Conservation (phyloP, 2,113 vertebrate species). For the Ptychochromis oligacanthus region DNA sequence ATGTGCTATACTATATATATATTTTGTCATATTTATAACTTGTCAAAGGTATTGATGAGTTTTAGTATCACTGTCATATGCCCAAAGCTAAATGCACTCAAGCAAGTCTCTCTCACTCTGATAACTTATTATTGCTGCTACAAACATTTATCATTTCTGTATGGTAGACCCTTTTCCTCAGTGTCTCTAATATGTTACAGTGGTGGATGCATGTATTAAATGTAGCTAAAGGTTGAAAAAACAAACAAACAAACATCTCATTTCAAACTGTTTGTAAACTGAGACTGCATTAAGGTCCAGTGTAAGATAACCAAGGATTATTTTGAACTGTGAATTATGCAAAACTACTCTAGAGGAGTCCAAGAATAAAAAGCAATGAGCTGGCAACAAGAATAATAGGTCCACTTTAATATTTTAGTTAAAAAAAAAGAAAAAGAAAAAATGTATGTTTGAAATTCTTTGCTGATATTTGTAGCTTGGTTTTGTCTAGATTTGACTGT, state of each 20-base stretch:
- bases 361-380: background rate
- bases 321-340: background rate
- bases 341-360: background rate
- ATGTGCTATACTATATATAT: background rate
- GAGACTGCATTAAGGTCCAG: background rate
- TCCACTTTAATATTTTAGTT: background rate
- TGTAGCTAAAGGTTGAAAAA: background rate
- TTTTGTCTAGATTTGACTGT: background rate
- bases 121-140: background rate
- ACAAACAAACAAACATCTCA: no score
- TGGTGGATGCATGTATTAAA: background rate
- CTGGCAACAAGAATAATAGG: background rate
- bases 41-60: background rate
- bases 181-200: background rate
- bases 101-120: background rate
- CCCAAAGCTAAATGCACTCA: background rate
- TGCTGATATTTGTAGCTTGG: background rate
- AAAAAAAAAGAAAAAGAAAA: no score
- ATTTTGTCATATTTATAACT: background rate
- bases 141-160: background rate
- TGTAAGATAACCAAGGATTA: background rate
- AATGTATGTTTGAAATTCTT: background rate
- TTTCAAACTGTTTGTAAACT: background rate
- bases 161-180: background rate
- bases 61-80: slow-evolving; percentile 14